Percentiles rank a stretch among this genome's conserved stretches.
Evolutionary conservation across 2,888 invertebrate species (phyloP).

Genomic region (Villa cingulata): DNA sequence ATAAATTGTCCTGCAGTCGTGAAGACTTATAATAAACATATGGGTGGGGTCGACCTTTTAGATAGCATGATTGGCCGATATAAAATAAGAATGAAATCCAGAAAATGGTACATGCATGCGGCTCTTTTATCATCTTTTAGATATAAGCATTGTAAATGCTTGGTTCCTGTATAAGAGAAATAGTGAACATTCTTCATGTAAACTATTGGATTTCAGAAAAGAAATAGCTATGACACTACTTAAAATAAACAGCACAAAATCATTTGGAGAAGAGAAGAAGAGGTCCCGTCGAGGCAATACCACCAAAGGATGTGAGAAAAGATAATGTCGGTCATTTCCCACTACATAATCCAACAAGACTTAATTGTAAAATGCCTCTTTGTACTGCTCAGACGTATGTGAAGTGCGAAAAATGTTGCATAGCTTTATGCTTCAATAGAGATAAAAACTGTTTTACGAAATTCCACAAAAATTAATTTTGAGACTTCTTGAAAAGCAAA

Average conservation of each 20-base stretch:
- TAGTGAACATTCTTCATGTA: background rate
- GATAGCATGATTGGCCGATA: slow-evolving; percentile 12
- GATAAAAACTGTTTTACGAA: background rate
- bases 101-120: slow-evolving; percentile 6
- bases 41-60: slow-evolving; percentile 8
- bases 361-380: background rate
- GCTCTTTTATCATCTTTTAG: background rate
- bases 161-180: too few species aligned
- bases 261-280: background rate
- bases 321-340: background rate
- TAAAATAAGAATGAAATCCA: slow-evolving; percentile 9
- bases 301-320: background rate
- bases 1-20: slow-evolving; percentile 2
- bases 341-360: background rate
- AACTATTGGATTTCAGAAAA: background rate
- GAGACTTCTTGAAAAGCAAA: too few species aligned
- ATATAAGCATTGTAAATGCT: too few species aligned
- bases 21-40: slow-evolving; percentile 2
- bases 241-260: background rate
- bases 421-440: background rate
- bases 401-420: background rate
- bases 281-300: background rate
- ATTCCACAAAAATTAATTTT: background rate
- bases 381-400: background rate
- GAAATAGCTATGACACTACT: background rate